Conservation (phyloP, 2,113 vertebrate species). For the Cheirogaleus medius region DNA sequence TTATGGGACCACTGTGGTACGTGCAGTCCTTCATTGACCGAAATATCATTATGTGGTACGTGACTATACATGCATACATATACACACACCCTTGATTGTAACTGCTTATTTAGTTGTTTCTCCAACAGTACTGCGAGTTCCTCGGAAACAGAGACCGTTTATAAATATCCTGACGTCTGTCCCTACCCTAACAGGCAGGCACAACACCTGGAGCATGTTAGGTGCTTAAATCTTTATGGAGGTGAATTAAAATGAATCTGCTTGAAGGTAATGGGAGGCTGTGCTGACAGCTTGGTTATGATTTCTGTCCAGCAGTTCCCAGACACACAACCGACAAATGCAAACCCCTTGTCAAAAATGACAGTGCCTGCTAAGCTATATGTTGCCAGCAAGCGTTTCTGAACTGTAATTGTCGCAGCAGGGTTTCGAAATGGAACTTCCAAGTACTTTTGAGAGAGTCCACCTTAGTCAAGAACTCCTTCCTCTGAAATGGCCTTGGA, state of each 20-base stretch:
- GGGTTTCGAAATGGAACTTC: constrained; percentile 49
- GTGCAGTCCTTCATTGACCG: background rate
- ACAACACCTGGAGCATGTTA: background rate
- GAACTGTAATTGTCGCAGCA: constrained; percentile 47
- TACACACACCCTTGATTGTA: background rate
- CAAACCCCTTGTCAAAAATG: constrained; percentile 59
- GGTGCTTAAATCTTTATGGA: background rate
- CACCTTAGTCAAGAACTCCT: constrained; percentile 46
- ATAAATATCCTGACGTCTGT: constrained; percentile 9
- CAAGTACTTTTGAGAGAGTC: constrained; percentile 37
- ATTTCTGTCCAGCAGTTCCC: constrained; percentile 27
- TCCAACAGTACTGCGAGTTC: background rate
- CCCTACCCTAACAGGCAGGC: background rate
- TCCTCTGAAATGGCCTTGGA: constrained; percentile 19
- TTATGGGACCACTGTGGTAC: background rate
- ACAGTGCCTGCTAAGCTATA: constrained; percentile 35
- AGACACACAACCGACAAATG: background rate
- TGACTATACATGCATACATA: too few species aligned
- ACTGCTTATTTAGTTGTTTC: background rate
- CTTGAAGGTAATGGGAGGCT: constrained; percentile 18
- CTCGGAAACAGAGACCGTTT: background rate
- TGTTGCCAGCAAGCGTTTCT: constrained; percentile 29
- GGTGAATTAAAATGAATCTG: constrained; percentile 47
- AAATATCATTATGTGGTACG: too few species aligned
- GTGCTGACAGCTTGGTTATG: background rate